Evolutionary conservation across 2,113 vertebrate genomes (phyloP).

Genomic region (Rissa tridactyla): DNA sequence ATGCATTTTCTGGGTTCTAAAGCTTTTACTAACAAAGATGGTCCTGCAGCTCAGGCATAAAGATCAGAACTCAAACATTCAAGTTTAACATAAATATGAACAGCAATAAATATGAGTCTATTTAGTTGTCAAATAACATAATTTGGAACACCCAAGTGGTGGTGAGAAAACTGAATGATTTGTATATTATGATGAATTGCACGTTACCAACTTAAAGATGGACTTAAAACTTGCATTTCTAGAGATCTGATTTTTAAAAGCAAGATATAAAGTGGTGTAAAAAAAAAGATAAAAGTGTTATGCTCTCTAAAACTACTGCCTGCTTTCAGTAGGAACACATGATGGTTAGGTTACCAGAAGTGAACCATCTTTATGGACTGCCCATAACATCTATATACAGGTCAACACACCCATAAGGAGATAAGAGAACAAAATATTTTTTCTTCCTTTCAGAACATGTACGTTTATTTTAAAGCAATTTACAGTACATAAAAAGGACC

Average conservation of each 20-base stretch:
- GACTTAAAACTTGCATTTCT: not conserved
- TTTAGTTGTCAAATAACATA: not conserved
- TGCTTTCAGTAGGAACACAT: not conserved
- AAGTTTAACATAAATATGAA: not conserved
- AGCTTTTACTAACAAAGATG: not conserved
- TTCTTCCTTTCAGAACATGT: not conserved
- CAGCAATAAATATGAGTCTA: not conserved
- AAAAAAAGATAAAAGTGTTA: not conserved
- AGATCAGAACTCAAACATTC: not conserved
- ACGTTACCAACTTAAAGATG: not conserved
- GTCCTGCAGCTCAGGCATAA: not conserved
- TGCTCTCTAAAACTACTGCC: not conserved
- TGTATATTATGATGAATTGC: not conserved
- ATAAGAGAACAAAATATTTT: not conserved
- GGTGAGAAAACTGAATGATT: not conserved
- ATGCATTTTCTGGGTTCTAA: not conserved
- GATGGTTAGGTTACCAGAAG: not conserved
- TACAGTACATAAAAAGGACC: not conserved
- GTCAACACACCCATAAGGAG: not conserved
- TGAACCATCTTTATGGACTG: not conserved
- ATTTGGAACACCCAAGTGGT: not conserved
- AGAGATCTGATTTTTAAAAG: not conserved
- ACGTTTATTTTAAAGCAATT: not conserved
- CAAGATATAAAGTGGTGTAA: not conserved
- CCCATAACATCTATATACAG: not conserved